These are phyloP conservation scores for Eublepharis macularius DNA, from an alignment of 2,113 vertebrate genomes.

Conservation along the genomic window DNA sequence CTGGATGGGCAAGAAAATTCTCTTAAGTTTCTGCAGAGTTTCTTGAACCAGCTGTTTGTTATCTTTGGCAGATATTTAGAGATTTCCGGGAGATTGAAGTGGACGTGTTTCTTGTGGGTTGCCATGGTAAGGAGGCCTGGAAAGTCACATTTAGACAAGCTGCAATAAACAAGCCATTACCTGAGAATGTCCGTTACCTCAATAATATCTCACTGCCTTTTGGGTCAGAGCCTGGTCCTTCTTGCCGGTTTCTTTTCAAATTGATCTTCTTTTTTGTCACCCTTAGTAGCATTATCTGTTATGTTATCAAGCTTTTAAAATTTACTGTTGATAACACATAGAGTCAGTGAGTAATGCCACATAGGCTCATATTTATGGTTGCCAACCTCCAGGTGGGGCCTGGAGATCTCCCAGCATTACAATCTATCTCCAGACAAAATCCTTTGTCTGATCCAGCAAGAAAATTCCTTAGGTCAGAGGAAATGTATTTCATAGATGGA, in stretches of 20 bases:
- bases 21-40: background rate
- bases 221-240: background rate
- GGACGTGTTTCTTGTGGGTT: constrained; percentile 73
- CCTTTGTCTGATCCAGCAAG: background rate
- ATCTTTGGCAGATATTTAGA: constrained; percentile 81
- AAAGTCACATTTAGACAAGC: fast-evolving
- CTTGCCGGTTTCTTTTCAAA: background rate
- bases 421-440: background rate
- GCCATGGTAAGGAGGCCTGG: constrained; percentile 62
- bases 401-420: no score
- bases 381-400: no score
- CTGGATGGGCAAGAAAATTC: background rate
- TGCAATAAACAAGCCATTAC: background rate
- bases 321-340: no score
- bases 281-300: background rate
- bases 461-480: background rate
- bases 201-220: background rate
- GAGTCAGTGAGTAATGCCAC: background rate
- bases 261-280: background rate
- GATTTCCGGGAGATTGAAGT: constrained; percentile 89
- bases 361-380: no score
- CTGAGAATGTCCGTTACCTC: background rate
- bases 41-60: background rate
- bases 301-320: background rate
- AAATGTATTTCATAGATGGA: background rate